Base-by-base conservation (phyloP, 2,113 vertebrate genomes). In the Cheilinus undulatus region DNA sequence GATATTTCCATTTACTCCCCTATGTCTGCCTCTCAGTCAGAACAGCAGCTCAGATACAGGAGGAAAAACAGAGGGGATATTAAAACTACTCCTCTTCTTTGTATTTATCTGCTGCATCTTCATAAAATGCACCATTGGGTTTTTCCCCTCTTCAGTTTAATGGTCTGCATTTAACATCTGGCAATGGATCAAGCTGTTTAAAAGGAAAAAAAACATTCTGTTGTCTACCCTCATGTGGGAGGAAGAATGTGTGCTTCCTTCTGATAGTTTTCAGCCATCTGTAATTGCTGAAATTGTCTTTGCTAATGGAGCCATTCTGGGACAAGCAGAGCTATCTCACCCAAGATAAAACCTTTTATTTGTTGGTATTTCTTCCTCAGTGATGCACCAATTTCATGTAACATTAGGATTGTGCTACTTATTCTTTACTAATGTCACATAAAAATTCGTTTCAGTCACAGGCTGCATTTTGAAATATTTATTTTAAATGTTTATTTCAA, bases 271-370 rank as follows among this genome's bases (percentile, higher is more conserved):
- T 77, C 87, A 89, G 69, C 87, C 75, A 3, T 58, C 83, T 87
- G 81, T 80, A 88, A 85, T 75, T 64, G 59, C 73, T 88, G 81
- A 84, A 89, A 89, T 87, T 86, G 77, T 87, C 76, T 87, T 88
- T 89, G 68, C 76, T 89, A 90, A 91, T 87, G 74, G 86, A 87
- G 67, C 69, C 78, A 73, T 85, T 88, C 85, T 75, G 75, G 77
- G 70, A 76, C 67, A 80, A 78, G 74, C 58, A 23, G 57, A 70
- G 32, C 77, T 69, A 84, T 87, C 76, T 83, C 75, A 88, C 83
- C 75, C 13, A 36, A 85, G 75, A 86, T 86, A 86, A 85, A 38
- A 76, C 58, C 43, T 79, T 8, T 76, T 83, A 79, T 88, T 77
- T 85, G 58, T 72, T 76, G 63, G 70, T 38, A 78, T 83, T 78